Evolutionary conservation across 2,888 invertebrate species (phyloP).

Genomic region (Cotesia congregata): DNA sequence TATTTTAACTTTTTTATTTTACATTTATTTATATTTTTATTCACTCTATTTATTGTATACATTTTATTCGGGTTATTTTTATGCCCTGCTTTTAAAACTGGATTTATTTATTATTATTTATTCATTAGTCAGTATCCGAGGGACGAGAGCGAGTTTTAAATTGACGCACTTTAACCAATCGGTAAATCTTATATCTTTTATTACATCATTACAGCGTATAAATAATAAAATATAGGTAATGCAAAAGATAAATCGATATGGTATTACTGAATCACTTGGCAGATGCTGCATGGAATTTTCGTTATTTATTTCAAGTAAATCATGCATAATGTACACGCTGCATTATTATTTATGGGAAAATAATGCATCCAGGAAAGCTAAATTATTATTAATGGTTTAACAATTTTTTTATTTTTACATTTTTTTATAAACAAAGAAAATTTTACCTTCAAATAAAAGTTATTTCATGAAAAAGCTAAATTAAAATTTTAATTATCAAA

Average conservation of each 20-base stretch:
- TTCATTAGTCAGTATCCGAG: slow-evolving; percentile 1
- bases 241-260: not conserved
- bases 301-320: not conserved
- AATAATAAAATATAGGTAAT: not conserved
- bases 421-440: not conserved
- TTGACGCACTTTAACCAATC: slow-evolving; percentile 5
- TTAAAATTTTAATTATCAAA: not conserved
- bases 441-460: too few relatives aligned
- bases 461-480: too few relatives aligned
- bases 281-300: not conserved
- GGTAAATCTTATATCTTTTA: not conserved
- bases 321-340: not conserved
- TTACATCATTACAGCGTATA: not conserved
- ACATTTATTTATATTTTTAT: not conserved
- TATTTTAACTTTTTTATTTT: slow-evolving; percentile 36
- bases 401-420: not conserved
- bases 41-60: not conserved
- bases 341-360: not conserved
- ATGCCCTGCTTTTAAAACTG: slow-evolving; percentile 22
- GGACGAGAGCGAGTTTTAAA: slow-evolving; percentile 22
- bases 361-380: not conserved
- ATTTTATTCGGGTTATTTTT: slow-evolving; percentile 17
- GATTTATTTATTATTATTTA: slow-evolving; percentile 14
- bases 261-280: slow-evolving; percentile 1
- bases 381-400: not conserved